Conservation (phyloP, 2,113 vertebrate genomes). For the Phaetusa simplex region DNA sequence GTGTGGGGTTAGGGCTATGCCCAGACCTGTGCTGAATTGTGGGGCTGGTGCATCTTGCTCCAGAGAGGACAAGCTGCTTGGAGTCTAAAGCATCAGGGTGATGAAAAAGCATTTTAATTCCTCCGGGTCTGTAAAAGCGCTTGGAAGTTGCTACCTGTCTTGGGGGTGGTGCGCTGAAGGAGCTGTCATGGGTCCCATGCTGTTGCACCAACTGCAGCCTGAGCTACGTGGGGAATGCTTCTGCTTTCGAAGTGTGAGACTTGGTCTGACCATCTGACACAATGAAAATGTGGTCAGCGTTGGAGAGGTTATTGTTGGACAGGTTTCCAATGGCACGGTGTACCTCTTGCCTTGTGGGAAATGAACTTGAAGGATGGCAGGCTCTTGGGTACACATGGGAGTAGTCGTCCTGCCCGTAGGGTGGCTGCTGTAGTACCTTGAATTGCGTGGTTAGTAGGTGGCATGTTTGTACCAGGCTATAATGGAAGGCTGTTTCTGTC, state of each 20-base stretch:
- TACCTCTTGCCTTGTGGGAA: neutral
- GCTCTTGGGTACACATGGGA: neutral
- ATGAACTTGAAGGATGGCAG: neutral
- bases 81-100: neutral
- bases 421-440: neutral
- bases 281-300: neutral
- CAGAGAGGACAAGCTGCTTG: neutral
- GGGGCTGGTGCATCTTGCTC: neutral
- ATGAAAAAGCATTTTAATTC: neutral
- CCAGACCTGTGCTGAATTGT: neutral
- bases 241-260: neutral
- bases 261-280: neutral
- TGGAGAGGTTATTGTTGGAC: neutral
- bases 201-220: neutral
- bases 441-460: neutral
- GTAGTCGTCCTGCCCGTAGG: neutral
- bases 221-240: neutral
- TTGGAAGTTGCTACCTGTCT: neutral
- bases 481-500: neutral
- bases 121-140: neutral
- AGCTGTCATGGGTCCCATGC: neutral
- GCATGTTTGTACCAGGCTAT: neutral
- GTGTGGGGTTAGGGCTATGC: neutral
- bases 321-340: neutral
- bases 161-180: neutral